These are phyloP conservation scores for Petrocephalus schoutedeni DNA, from an alignment of 2,797 vertebrate genomes.

Conservation along the genomic window DNA sequence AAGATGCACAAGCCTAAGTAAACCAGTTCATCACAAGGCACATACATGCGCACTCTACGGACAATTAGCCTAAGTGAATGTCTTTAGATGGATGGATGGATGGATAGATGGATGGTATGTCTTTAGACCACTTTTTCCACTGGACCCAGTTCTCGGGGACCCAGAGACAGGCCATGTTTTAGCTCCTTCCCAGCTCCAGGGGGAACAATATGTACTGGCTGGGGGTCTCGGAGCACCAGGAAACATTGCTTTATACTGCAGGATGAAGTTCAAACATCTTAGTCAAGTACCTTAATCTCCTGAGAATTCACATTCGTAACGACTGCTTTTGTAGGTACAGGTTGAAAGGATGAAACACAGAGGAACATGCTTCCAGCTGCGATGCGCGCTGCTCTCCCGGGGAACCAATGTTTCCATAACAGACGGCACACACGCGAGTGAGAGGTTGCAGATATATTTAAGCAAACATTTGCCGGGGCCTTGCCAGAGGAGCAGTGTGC, in stretches of 20 bases:
- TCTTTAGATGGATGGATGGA: background rate
- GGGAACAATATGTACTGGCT: background rate
- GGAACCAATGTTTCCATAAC: background rate
- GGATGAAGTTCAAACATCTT: background rate
- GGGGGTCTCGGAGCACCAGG: background rate
- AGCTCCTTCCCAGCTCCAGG: background rate
- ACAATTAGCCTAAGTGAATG: background rate
- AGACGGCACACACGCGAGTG: background rate
- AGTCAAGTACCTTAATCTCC: background rate
- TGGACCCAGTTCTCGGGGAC: background rate
- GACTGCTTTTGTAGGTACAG: background rate
- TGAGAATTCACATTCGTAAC: background rate
- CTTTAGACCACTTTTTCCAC: background rate
- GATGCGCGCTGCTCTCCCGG: background rate
- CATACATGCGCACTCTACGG: background rate
- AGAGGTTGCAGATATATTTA: background rate
- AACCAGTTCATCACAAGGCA: background rate
- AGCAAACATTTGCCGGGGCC: background rate
- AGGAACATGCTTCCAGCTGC: background rate
- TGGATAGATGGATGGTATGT: background rate
- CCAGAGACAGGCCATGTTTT: background rate
- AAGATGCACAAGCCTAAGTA: background rate
- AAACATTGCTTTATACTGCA: background rate
- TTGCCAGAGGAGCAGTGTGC: background rate
- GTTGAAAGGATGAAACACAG: background rate